Percentiles rank a stretch among this genome's conserved stretches.
phyloP scores from a whole-genome alignment of 2,797 vertebrate genomes.

The Phalloptychus januarius region DNA sequence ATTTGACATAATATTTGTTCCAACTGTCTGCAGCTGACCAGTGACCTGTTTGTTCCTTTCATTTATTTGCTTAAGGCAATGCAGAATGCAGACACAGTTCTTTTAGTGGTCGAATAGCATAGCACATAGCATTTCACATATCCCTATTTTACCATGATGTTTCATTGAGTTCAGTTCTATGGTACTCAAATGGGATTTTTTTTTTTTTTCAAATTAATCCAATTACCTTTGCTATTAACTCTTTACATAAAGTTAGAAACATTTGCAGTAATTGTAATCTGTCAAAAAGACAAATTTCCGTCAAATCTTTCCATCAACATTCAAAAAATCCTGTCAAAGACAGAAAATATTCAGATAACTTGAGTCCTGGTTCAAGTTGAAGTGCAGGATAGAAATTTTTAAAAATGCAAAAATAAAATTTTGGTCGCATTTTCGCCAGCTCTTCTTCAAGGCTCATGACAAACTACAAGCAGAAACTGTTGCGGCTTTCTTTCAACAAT shows the following conservation, averaged over 20 bases:
- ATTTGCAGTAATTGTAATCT: too few species aligned
- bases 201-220: too few species aligned
- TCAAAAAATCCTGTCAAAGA: too few species aligned
- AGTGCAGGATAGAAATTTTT: not conserved
- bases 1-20: conserved; percentile 63
- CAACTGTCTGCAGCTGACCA: conserved; percentile 56
- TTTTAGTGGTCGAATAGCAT: conserved; percentile 2
- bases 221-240: too few species aligned
- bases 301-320: too few species aligned
- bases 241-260: too few species aligned
- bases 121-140: not conserved
- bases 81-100: conserved; percentile 3
- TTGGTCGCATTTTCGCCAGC: not conserved
- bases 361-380: not conserved
- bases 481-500: not conserved
- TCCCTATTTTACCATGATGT: not conserved
- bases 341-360: too few species aligned
- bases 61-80: conserved; percentile 34
- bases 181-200: too few species aligned
- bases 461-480: not conserved
- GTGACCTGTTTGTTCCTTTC: conserved; percentile 58
- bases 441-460: not conserved
- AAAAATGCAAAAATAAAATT: not conserved
- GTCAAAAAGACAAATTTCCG: too few species aligned
- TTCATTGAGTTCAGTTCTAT: too few species aligned